Evolutionary conservation across 2,113 vertebrate species (phyloP).

Genomic region (Cranoglanis bouderius): DNA sequence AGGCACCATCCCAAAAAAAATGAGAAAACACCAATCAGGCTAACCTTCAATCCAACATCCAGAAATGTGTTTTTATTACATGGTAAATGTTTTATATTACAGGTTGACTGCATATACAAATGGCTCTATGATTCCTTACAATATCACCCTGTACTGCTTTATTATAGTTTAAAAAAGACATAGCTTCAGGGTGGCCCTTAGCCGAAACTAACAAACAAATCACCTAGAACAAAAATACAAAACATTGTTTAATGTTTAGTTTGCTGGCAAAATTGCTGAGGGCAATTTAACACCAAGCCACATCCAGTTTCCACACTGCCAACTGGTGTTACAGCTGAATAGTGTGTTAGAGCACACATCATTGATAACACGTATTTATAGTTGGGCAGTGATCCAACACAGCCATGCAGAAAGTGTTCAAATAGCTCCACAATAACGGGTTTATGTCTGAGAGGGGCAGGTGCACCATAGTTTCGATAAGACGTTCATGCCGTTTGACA

Average conservation of each 20-base stretch:
- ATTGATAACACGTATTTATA: not conserved
- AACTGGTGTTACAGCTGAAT: not conserved
- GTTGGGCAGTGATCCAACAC: not conserved
- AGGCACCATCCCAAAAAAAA: not conserved
- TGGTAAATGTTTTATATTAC: not conserved
- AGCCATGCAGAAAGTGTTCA: not conserved
- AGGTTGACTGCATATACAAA: not conserved
- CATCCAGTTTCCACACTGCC: not conserved
- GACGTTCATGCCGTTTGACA: not conserved
- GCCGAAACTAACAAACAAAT: not conserved
- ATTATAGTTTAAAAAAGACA: not conserved
- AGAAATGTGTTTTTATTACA: not conserved
- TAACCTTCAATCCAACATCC: not conserved
- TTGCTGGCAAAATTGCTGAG: not conserved
- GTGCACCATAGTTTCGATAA: not conserved
- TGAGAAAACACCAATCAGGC: not conserved
- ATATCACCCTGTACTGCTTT: not conserved
- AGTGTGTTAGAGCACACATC: not conserved
- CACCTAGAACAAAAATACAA: not conserved
- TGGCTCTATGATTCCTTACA: not conserved
- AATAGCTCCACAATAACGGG: not conserved
- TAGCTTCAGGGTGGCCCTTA: not conserved
- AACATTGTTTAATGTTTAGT: not conserved
- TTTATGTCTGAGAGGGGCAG: not conserved
- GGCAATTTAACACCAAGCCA: not conserved